Percentiles rank a stretch among this genome's conserved stretches.
phyloP scores from a whole-genome alignment of 2,797 vertebrate species.

The Sebastolobus alascanus region DNA sequence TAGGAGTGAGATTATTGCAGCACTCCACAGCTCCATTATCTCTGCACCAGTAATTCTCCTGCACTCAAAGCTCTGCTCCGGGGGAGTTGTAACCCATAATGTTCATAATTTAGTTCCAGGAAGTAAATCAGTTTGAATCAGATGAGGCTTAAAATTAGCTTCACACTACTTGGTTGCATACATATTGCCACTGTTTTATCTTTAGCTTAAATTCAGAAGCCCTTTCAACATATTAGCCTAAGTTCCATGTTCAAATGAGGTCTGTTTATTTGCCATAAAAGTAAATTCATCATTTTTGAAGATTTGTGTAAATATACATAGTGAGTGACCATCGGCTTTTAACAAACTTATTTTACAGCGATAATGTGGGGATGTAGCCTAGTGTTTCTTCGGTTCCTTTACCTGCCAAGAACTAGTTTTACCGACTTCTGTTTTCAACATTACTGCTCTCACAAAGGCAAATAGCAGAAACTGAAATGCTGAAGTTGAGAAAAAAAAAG shows the following conservation, averaged over 20 bases:
- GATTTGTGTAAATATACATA: not conserved
- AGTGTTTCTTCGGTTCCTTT: not conserved
- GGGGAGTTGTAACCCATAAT: not conserved
- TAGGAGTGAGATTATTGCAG: not conserved
- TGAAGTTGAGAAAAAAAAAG: not conserved
- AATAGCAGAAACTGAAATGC: not conserved
- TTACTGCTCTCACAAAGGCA: not conserved
- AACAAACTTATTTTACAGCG: not conserved
- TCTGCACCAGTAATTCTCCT: conserved; percentile 21
- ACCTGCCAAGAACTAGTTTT: not conserved
- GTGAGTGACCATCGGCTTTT: not conserved
- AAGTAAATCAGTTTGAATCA: not conserved
- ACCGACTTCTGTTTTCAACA: not conserved
- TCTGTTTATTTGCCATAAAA: conserved; percentile 1
- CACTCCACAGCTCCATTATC: conserved; percentile 26
- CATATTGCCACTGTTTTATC: not conserved
- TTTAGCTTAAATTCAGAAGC: not conserved
- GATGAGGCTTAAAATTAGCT: not conserved
- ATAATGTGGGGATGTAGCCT: not conserved
- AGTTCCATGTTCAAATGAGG: not conserved
- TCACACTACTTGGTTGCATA: not conserved
- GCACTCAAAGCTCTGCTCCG: conserved; percentile 7
- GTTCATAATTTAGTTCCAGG: not conserved
- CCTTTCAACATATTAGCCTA: not conserved
- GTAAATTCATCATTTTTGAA: not conserved